Percentiles rank a stretch among this genome's conserved stretches.
Conservation (phyloP, 2,113 vertebrate species). For the Physeter macrocephalus region DNA sequence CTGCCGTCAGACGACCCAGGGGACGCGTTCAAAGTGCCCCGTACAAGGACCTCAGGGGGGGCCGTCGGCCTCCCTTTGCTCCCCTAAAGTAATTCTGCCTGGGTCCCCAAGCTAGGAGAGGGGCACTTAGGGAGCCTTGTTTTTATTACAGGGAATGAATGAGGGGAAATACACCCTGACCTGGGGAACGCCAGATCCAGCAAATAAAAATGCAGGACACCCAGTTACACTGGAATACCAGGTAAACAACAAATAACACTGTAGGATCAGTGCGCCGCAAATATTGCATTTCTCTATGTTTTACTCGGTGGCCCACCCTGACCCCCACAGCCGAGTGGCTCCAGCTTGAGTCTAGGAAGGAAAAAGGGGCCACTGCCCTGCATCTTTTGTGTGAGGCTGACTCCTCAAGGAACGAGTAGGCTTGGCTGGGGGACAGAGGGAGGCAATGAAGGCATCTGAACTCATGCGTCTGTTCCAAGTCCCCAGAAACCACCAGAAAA, state of each 20-base stretch:
- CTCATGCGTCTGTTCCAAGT: neutral
- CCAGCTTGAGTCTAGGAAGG: neutral
- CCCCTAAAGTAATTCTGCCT: neutral
- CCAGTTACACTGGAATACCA: neutral
- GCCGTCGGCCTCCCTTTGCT: neutral
- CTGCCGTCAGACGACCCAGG: neutral
- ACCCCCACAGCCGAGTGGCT: neutral
- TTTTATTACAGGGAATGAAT: neutral
- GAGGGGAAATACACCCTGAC: neutral
- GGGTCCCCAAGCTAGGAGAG: too few species aligned
- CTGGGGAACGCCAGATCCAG: neutral
- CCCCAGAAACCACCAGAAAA: neutral
- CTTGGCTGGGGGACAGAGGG: neutral
- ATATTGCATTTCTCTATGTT: neutral
- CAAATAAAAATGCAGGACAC: neutral
- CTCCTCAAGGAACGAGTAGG: neutral
- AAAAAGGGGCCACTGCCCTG: neutral
- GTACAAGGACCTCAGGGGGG: neutral
- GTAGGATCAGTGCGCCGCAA: neutral
- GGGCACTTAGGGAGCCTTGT: neutral
- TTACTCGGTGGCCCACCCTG: too few species aligned
- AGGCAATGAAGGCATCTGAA: neutral
- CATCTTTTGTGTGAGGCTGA: neutral
- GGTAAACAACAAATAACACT: neutral
- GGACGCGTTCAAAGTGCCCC: neutral